Evolutionary conservation across 2,888 invertebrate species (phyloP), one percentile per base, ranked within the genome.

Genomic region (Catocala nupta): DNA sequence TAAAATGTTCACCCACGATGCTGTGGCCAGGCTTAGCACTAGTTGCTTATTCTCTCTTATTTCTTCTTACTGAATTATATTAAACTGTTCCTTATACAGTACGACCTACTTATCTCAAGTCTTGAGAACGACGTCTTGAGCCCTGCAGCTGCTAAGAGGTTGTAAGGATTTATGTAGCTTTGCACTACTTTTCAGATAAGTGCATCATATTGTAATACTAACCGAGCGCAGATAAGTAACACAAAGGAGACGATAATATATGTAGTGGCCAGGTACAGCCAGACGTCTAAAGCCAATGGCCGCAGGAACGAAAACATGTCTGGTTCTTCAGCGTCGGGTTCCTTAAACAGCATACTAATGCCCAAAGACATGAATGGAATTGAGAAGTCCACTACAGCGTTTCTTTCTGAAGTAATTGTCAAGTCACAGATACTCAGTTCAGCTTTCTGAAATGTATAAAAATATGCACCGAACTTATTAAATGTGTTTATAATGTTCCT

Each of bases 321-420:
- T 11, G 98, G 97, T n/a, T 96, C 95, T 59, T 96, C 95, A 55
- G 96, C 96, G 43, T 95, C 95, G 5, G 97, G 96, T 80, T 97
- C 97, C 78, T 96, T 96, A 90, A 96, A 97, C 69, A 98, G 87
- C 87, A 99, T 98, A 78, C 98, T 97, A 70, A 98, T 98, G 47
- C 98, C 98, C 70, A 99, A 92, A 72, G 97, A 97, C 98, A 99
- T 99, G 88, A 99, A 99, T 0, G 99, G 99, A 91, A 97, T 97
- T 0, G 98, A 98, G 88, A 99, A 99, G 85, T 99, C 98, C 0
- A 98, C 98, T 10, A 96, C 97, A 61, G 96, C 95, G 72, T 98
- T 96, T 50, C 99, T 95, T 54, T 97, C 96, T 79, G 97, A 97
- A 4, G 98, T 99, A 57, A 99, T 99, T 3, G 99, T 99, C 71